Evolutionary conservation across 2,888 invertebrate species (phyloP), one percentile per base, ranked within the genome.

Genomic region (Monoplex corrugatus): DNA sequence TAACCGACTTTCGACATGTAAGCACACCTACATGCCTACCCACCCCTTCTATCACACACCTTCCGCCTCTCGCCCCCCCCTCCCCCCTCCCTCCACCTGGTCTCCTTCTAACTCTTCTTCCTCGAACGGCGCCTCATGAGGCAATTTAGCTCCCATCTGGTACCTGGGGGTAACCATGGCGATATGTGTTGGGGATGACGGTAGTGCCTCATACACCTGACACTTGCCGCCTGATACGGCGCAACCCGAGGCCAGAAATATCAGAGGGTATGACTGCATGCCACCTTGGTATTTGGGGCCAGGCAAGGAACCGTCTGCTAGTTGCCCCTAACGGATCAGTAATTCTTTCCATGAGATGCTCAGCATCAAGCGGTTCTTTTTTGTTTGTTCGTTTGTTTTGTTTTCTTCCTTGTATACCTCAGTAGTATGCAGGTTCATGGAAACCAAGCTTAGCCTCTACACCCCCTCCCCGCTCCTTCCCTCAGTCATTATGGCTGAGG

Each of bases 131-230:
- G 57, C 10, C 57, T 5, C 16, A 28, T 57, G 13, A 35, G 35
- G 40, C 83, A 83, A 32, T 44, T 45, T 45, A 63, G 63, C 40
- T 32, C 45, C 32, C 63, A 85, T 85, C 57, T 85, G 85, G 57
- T 63, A 85, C 63, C 85, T 85, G 85, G 63, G 28, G 85, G 85
- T 85, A 85, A 85, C 85, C 85, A 85, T 85, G 85, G 85, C 45
- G 40, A 85, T 85, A 50, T 35, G 63, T 63, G 63, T 63, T 38
- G 45, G 63, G 38, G 85, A 85, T 85, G n/a, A 50, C 23, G 85
- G 63, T 57, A 85, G 63, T 8, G 85, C 45, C 35, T 63, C 38
- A 19, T 85, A 35, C 50, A 85, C 40, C 85, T 63, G 85, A 85
- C 85, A 85, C 38, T 38, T 35, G 8, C 19, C 1, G 19, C 2